These are phyloP conservation scores for Haliclona indistincta DNA, from an alignment of 37 sponge, comb jelly and placozoan genomes.

Conservation along the genomic window DNA sequence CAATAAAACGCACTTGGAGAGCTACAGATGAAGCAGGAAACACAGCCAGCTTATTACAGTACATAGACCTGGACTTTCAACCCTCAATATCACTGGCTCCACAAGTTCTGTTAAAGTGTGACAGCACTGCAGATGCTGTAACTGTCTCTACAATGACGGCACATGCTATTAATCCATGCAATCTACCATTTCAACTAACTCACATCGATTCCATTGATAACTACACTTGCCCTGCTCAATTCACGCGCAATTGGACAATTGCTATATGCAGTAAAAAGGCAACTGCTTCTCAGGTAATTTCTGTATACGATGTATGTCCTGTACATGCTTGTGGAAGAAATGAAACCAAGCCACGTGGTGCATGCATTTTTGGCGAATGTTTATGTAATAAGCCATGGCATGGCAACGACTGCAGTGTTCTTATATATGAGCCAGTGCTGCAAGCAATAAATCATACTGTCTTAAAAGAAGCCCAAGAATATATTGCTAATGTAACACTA, in stretches of 20 bases:
- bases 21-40: constrained; percentile 48
- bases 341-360: constrained; percentile 20
- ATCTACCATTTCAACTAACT: neutral
- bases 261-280: neutral
- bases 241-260: constrained; percentile 27
- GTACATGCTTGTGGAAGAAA: constrained; percentile 31
- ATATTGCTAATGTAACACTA: neutral
- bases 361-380: constrained; percentile 12
- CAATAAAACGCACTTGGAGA: constrained; percentile 22
- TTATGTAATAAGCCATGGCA: constrained; percentile 27
- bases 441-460: constrained; percentile 10
- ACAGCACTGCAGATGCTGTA: neutral
- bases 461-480: constrained; percentile 10
- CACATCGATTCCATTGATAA: neutral
- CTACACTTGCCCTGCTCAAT: constrained; percentile 8
- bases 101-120: constrained; percentile 8
- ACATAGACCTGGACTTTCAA: constrained; percentile 18
- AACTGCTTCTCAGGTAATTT: constrained; percentile 3
- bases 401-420: constrained; percentile 19
- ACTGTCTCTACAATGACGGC: constrained; percentile 17
- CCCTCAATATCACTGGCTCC: constrained; percentile 3
- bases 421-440: constrained; percentile 9
- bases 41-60: constrained; percentile 6
- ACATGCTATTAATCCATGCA: constrained; percentile 18
- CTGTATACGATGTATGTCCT: constrained; percentile 26